These are phyloP conservation scores for Scaptodrosophila latifasciaeformis DNA, from an alignment of 2,888 invertebrate genomes.

Conservation along the genomic window DNA sequence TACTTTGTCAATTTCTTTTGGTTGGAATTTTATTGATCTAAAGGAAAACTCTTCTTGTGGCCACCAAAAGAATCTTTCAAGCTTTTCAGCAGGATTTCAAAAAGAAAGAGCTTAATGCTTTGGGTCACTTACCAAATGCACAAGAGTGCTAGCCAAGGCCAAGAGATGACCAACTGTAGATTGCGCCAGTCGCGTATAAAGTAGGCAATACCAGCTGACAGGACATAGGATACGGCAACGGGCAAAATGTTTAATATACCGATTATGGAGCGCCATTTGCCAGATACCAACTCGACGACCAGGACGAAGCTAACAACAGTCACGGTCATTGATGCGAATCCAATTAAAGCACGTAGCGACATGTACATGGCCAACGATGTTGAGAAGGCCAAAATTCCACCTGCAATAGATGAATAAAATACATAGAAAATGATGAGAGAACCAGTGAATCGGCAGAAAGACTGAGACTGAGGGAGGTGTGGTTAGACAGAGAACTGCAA, in stretches of 20 bases:
- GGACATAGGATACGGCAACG: conserved; percentile 78
- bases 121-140: conserved; percentile 76
- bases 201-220: conserved; percentile 79
- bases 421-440: conserved; percentile 9
- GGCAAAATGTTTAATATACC: conserved; percentile 81
- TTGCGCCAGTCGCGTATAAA: conserved; percentile 78
- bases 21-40: no score
- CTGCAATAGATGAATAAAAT: conserved; percentile 44
- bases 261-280: conserved; percentile 80
- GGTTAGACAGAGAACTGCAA: conserved; percentile 5
- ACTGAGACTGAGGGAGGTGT: conserved; percentile 12
- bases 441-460: conserved; percentile 6
- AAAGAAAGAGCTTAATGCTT: no score
- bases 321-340: conserved; percentile 80
- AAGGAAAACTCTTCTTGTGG: no score
- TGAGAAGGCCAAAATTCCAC: conserved; percentile 77
- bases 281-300: conserved; percentile 80
- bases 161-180: conserved; percentile 77
- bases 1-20: conserved; percentile 44
- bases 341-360: conserved; percentile 77
- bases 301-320: conserved; percentile 82
- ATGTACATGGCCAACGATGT: conserved; percentile 79
- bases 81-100: no score
- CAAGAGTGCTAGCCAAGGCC: conserved; percentile 78
- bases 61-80: no score